Percentiles rank a stretch among this genome's conserved stretches.
These are phyloP conservation scores for Polydrusus pterygomalis DNA, from an alignment of 2,888 invertebrate genomes.

Conservation along the genomic window DNA sequence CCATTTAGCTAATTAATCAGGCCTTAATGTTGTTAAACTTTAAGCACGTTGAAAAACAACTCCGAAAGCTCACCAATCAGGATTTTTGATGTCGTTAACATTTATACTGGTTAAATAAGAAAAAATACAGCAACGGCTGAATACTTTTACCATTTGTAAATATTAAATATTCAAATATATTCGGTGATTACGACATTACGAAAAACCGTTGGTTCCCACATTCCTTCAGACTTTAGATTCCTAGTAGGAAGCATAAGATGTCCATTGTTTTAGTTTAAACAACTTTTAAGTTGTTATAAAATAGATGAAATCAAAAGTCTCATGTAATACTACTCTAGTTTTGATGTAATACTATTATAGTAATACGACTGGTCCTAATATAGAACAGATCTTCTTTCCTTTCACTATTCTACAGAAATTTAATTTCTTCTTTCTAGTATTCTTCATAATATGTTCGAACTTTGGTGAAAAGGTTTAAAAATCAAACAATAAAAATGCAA, in stretches of 20 bases:
- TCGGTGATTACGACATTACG: slow-evolving; percentile 7
- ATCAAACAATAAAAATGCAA: no score
- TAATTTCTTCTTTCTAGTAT: no score
- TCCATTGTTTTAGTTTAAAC: background rate
- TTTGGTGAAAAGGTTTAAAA: no score
- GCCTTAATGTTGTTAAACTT: no score
- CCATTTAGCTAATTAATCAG: no score
- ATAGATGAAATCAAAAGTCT: background rate
- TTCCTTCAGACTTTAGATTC: no score
- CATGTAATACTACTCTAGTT: no score
- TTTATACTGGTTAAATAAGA: slow-evolving; percentile 15
- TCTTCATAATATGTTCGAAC: no score
- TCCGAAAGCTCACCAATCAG: background rate
- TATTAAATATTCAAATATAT: slow-evolving; percentile 3
- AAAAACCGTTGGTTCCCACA: slow-evolving; percentile 20
- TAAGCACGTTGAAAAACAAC: background rate
- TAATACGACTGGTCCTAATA: no score
- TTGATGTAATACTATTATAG: no score
- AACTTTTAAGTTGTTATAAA: background rate
- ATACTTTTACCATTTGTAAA: slow-evolving; percentile 29
- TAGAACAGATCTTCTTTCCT: no score
- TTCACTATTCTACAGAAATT: no score
- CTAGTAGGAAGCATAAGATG: background rate
- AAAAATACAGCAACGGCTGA: slow-evolving; percentile 8
- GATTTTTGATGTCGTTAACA: slow-evolving; percentile 3